Percentiles rank a stretch among this genome's conserved stretches.
Evolutionary conservation across 2,113 vertebrate genomes (phyloP).

Genomic region (Neolamprologus caudopunctatus): DNA sequence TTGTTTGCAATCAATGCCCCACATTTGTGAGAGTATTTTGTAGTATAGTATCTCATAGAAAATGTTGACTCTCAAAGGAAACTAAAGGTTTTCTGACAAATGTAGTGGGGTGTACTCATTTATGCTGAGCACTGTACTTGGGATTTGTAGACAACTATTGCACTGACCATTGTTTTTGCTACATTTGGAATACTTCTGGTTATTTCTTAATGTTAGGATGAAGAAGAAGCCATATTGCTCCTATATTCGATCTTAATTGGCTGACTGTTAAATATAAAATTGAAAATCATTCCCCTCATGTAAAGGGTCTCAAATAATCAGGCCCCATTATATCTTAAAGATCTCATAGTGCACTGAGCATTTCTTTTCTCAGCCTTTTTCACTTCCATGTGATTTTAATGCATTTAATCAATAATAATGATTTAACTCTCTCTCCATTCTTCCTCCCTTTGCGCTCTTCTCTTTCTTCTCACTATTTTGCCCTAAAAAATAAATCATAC

Average conservation of each 20-base stretch:
- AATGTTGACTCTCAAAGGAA: not conserved
- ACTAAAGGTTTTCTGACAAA: not conserved
- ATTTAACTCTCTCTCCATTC: not conserved
- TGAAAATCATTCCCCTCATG: not conserved
- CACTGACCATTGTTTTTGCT: not conserved
- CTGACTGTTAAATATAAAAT: not conserved
- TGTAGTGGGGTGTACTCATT: not conserved
- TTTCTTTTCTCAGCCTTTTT: not conserved
- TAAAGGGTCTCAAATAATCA: not conserved
- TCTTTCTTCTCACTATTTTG: not conserved
- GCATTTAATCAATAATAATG: not conserved
- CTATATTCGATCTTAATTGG: not conserved
- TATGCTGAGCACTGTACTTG: not conserved
- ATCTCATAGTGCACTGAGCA: not conserved
- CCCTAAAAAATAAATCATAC: not conserved
- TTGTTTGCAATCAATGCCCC: not conserved
- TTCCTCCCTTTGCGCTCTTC: not conserved
- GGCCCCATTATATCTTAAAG: not conserved
- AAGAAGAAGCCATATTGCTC: not conserved
- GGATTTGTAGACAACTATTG: not conserved
- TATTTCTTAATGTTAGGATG: not conserved
- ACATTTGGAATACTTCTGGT: not conserved
- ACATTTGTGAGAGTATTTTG: not conserved
- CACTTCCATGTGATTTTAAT: not conserved
- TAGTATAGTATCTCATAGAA: not conserved